These are phyloP conservation scores for Ceratoteleas bidentatus DNA, from an alignment of 1,140 invertebrate genomes.

Conservation along the genomic window DNA sequence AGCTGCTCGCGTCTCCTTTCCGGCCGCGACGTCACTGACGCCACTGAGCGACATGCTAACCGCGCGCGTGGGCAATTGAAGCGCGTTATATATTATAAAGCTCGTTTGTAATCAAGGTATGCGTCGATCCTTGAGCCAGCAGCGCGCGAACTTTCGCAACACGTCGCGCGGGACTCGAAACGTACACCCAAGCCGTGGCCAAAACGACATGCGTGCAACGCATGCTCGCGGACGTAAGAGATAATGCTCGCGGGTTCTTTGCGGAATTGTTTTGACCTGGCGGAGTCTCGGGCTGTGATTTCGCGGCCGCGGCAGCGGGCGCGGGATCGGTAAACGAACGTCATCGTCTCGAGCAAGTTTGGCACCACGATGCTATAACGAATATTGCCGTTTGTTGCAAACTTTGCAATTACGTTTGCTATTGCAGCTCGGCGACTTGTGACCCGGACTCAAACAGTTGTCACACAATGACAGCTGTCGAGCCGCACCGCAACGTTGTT, in stretches of 20 bases:
- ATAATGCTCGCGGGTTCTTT: too few species aligned
- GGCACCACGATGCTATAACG: slow-evolving; percentile 2
- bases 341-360: background rate
- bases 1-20: background rate
- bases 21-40: background rate
- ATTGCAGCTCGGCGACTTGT: background rate
- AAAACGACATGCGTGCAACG: background rate
- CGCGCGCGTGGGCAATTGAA: background rate
- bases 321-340: too few species aligned
- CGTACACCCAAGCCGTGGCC: slow-evolving; percentile 9
- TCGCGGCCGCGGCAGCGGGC: too few species aligned
- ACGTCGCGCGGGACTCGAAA: background rate
- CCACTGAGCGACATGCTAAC: background rate
- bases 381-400: slow-evolving; percentile 9
- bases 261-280: too few species aligned
- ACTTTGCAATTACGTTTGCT: background rate
- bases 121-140: background rate
- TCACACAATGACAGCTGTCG: background rate
- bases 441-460: slow-evolving; percentile 3
- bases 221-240: background rate
- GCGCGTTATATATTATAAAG: background rate
- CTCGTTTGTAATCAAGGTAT: background rate
- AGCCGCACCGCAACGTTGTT: background rate
- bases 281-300: background rate
- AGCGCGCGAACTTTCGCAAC: background rate